Evolutionary conservation across 2,888 invertebrate species (phyloP).

Genomic region (Metalampra italica): DNA sequence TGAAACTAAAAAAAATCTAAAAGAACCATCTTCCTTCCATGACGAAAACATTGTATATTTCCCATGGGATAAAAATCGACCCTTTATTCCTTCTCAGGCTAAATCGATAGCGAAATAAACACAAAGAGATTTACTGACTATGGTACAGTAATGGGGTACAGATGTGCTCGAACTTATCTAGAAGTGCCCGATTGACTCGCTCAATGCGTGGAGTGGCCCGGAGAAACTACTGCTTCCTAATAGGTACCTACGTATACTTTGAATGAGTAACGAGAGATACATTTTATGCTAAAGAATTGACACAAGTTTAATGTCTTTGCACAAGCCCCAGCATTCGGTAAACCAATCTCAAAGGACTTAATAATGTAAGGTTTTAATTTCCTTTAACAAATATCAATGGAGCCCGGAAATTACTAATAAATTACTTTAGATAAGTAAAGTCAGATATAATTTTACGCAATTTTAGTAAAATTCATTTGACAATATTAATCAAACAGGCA

Average conservation of each 20-base stretch:
- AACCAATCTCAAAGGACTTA: too few relatives aligned
- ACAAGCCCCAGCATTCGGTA: too few relatives aligned
- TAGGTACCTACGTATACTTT: background rate
- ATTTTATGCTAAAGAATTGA: background rate
- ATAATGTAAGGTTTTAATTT: too few relatives aligned
- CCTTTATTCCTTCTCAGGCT: conserved; percentile 17
- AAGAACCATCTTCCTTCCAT: too few relatives aligned
- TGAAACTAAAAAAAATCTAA: too few relatives aligned
- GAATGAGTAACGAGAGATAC: background rate
- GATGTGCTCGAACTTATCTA: conserved; percentile 7
- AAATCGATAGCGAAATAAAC: conserved; percentile 8
- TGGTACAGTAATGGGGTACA: conserved; percentile 18
- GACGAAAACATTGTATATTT: background rate
- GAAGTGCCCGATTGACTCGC: conserved; percentile 12
- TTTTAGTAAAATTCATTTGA: too few relatives aligned
- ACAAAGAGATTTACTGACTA: conserved; percentile 13
- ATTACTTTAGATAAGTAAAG: too few relatives aligned
- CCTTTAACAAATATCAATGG: too few relatives aligned
- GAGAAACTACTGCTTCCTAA: background rate
- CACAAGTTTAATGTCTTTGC: background rate
- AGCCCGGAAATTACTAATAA: too few relatives aligned
- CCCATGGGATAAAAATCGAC: conserved; percentile 8
- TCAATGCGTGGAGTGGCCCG: conserved; percentile 3
- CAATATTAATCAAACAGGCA: too few relatives aligned
- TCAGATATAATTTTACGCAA: too few relatives aligned